A percentile compares a stretch with the other conserved stretches of the same genome.
Conservation (phyloP, 2,113 vertebrate species). For the Neopipo cinnamomea region DNA sequence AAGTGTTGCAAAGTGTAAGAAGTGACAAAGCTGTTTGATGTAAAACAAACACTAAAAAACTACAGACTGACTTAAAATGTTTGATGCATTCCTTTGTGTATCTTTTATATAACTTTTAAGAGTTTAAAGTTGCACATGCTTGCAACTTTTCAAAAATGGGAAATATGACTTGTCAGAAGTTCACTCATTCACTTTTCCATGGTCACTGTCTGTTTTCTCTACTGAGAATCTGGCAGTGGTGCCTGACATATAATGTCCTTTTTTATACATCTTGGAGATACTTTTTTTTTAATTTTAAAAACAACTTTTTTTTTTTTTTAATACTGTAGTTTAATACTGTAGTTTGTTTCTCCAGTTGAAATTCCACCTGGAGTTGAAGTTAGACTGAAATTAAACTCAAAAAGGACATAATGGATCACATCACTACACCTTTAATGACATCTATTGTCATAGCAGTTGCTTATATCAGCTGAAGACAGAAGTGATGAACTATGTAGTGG, state of each 20-base stretch:
- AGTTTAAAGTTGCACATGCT: neutral
- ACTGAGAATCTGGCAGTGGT: neutral
- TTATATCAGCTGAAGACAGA: neutral
- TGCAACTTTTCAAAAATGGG: neutral
- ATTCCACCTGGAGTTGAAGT: neutral
- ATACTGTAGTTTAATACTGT: neutral
- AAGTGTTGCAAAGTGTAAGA: neutral
- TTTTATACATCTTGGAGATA: neutral
- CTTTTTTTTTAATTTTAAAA: neutral
- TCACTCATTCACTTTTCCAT: neutral
- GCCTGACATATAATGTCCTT: neutral
- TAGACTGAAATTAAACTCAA: neutral
- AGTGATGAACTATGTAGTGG: neutral
- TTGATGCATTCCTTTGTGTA: neutral
- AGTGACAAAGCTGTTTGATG: neutral
- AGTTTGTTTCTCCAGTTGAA: neutral
- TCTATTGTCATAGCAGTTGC: neutral
- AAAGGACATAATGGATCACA: neutral
- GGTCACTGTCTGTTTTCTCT: neutral
- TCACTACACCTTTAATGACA: neutral
- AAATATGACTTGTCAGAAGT: neutral
- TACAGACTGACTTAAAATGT: neutral
- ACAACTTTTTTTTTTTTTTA: neutral
- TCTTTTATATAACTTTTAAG: neutral
- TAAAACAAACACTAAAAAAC: neutral